Base-by-base conservation (phyloP, 1,140 invertebrate genomes). In the Hyphantria cunea region DNA sequence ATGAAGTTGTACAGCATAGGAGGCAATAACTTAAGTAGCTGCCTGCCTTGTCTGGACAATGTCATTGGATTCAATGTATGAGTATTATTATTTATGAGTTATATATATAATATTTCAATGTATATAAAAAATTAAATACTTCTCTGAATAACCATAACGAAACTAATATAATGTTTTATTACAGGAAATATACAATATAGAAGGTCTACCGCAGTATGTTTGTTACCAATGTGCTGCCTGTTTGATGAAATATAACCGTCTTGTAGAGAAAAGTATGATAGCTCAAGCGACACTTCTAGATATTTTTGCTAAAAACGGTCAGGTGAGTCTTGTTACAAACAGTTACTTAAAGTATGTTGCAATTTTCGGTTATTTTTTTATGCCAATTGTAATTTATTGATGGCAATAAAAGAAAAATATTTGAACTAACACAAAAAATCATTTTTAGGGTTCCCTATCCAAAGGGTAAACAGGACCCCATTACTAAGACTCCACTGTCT, bases 121-220 rank as follows among this genome's bases (percentile, higher is more conserved):
- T n/a, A n/a, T n/a, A n/a, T n/a, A n/a, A n/a, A n/a, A n/a, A n/a
- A n/a, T n/a, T n/a, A n/a, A n/a, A n/a, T n/a, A n/a, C n/a, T n/a
- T n/a, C n/a, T n/a, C n/a, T n/a, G n/a, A n/a, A n/a, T n/a, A n/a
- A n/a, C n/a, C n/a, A n/a, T n/a, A n/a, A n/a, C n/a, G n/a, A n/a
- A n/a, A n/a, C n/a, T n/a, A n/a, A n/a, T 31, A 44, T 56, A 13
- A 47, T 49, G n/a, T 52, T 41, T 47, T 49, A 31, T 11, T 65
- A 13, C 45, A 69, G 56, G 60, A 66, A 25, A 55, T 42, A 15
- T 48, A 49, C 33, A 48, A 61, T 14, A 70, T 73, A 41, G 67
- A 66, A 47, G 72, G 72, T 0, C 45, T 74, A 8, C 72, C 72
- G 49, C 59, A 68, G 8, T 74, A 61, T 63, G 54, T 70, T 0